phyloP scores from a whole-genome alignment of 1,140 invertebrate species.

The Lepidostoma basale region DNA sequence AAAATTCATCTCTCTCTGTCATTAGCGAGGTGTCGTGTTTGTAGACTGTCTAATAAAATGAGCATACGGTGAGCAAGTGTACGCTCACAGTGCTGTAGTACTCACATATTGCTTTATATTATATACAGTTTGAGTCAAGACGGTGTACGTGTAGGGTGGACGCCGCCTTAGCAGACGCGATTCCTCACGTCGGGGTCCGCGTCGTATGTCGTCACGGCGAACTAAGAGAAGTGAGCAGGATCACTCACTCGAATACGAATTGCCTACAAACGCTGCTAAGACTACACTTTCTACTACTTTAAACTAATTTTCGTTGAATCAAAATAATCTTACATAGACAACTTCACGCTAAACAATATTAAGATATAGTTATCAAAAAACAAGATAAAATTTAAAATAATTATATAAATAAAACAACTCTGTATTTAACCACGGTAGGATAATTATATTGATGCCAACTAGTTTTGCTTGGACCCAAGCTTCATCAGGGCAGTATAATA shows the following conservation, averaged over 20 bases:
- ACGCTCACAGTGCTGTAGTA: not conserved
- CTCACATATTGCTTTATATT: not conserved
- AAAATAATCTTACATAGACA: too few relatives aligned
- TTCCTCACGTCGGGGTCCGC: slow-evolving; percentile 45
- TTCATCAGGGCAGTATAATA: too few relatives aligned
- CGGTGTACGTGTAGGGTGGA: slow-evolving; percentile 5
- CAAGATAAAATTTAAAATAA: too few relatives aligned
- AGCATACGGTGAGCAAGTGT: not conserved
- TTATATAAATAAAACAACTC: too few relatives aligned
- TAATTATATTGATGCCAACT: too few relatives aligned
- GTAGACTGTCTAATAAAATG: not conserved
- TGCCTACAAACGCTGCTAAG: slow-evolving; percentile 35
- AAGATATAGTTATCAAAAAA: too few relatives aligned
- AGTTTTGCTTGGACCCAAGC: too few relatives aligned
- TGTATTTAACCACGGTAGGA: too few relatives aligned
- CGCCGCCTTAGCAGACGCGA: slow-evolving; percentile 26
- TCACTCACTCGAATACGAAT: slow-evolving; percentile 39
- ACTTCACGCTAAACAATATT: too few relatives aligned
- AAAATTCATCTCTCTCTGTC: not conserved
- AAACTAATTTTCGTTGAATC: too few relatives aligned
- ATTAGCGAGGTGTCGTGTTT: not conserved
- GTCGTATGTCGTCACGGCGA: slow-evolving; percentile 38
- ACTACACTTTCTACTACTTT: too few relatives aligned
- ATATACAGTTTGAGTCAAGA: not conserved
- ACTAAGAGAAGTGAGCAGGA: slow-evolving; percentile 38